Evolutionary conservation across 2,113 vertebrate species (phyloP).

Genomic region (Leptobrachium ailaonicum): DNA sequence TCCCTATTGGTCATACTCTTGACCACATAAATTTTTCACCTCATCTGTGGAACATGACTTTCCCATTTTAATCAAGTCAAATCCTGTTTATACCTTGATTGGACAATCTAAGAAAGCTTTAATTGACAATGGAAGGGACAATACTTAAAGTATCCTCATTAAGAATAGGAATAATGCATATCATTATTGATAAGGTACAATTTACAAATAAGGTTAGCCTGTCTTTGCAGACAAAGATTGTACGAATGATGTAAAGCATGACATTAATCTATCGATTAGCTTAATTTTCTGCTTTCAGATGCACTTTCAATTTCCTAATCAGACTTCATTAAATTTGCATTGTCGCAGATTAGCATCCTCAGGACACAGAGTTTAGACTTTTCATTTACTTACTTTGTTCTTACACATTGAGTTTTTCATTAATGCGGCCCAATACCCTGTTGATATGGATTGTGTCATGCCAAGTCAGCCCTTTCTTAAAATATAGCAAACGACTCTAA

Average conservation of each 20-base stretch:
- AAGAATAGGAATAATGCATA: background rate
- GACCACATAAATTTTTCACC: too few relatives aligned
- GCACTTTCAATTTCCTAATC: constrained; percentile 58
- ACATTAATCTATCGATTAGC: constrained; percentile 24
- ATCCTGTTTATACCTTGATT: background rate
- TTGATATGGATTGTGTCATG: constrained; percentile 55
- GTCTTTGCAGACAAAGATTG: constrained; percentile 11
- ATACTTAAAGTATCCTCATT: background rate
- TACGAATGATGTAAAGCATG: constrained; percentile 17
- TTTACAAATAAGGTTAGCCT: background rate
- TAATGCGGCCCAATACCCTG: too few relatives aligned
- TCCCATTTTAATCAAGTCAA: background rate
- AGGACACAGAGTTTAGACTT: constrained; percentile 50
- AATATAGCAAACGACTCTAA: too few relatives aligned
- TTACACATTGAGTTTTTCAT: too few relatives aligned
- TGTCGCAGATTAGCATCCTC: constrained; percentile 55
- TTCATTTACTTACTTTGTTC: constrained; percentile 43
- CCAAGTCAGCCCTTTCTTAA: constrained; percentile 40
- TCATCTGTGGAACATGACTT: too few relatives aligned
- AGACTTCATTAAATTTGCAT: constrained; percentile 59
- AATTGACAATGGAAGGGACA: background rate
- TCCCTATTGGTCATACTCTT: too few relatives aligned
- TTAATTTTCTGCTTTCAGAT: constrained; percentile 29
- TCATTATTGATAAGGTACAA: background rate
- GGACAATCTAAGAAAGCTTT: background rate